Evolutionary conservation across 2,113 vertebrate species (phyloP).

Genomic region (Sturnira hondurensis): DNA sequence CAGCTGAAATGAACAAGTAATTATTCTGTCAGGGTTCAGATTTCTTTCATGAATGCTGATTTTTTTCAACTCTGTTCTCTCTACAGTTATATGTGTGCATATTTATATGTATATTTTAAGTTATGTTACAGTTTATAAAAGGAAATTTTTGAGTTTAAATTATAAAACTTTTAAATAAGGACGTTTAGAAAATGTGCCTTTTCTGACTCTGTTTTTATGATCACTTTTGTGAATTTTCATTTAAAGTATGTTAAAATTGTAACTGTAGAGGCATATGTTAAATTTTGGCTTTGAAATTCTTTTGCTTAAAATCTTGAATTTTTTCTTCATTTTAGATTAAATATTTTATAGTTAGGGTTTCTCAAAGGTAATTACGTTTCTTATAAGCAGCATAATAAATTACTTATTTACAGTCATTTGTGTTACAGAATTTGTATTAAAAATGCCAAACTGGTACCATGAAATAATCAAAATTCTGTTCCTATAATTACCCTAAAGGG

Average conservation of each 20-base stretch:
- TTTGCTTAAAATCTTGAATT: background rate
- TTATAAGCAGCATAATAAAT: background rate
- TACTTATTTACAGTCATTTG: background rate
- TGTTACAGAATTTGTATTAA: background rate
- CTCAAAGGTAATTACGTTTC: background rate
- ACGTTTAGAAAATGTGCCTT: background rate
- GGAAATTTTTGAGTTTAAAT: background rate
- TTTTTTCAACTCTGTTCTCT: conserved; percentile 4
- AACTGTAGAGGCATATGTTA: background rate
- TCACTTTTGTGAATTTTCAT: background rate
- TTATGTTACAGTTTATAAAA: background rate
- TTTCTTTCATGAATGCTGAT: background rate
- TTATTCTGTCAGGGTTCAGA: background rate
- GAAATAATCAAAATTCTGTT: background rate
- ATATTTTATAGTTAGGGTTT: conserved; percentile 10
- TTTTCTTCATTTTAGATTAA: background rate
- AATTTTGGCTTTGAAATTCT: conserved; percentile 21
- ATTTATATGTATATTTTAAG: background rate
- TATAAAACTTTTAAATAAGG: conserved; percentile 4
- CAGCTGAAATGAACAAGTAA: background rate
- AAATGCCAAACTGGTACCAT: no score
- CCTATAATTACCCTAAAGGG: background rate
- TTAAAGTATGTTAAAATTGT: conserved; percentile 12
- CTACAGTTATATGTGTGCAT: background rate
- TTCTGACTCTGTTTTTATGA: background rate